Evolutionary conservation across 2,888 invertebrate genomes (phyloP), one percentile per base, ranked within the genome.

Genomic region (Isoperla grammatica): DNA sequence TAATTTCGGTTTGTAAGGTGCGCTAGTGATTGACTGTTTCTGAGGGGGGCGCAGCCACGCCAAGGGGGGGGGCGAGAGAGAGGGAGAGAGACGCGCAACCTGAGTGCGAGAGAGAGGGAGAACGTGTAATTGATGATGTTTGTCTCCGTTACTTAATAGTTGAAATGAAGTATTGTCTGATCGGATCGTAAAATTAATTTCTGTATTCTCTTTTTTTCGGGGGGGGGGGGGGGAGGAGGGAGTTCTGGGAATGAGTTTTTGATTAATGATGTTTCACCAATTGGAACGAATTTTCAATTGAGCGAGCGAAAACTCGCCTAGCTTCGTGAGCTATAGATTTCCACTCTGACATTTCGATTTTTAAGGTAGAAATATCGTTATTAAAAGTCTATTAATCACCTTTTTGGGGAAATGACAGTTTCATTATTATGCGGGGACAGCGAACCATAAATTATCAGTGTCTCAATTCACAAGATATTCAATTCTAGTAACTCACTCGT

Each of bases 161-260:
- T 17, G n/a, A 46, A 46, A 46, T 46, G 46, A 46, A 46, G 12
- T 46, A 46, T 46, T 46, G 46, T 46, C 46, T 20, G 46, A 46
- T 46, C 46, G 46, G 22, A 46, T 9, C 46, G 46, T 19, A 22
- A 46, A 46, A 22, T 46, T 46, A 13, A 46, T 46, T 46, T 46
- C 20, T 46, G 20, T 46, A 19, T 46, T 13, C 22, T 46, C 6
- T 46, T 46, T 46, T 46, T 20, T 9, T 11, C 15, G 5, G 8
- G 15, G 15, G 3, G 17, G n/a, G n/a, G n/a, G n/a, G n/a, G n/a
- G n/a, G n/a, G n/a, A n/a, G n/a, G n/a, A n/a, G n/a, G n/a, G 19
- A 15, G 22, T 29, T 49, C 49, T 49, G 49, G 29, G 15, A 49
- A 49, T 29, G 49, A 49, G 49, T 49, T 49, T 49, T 23, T 49